Evolutionary conservation across 2,113 vertebrate species (phyloP).

Genomic region (western clawed frog (Xenopus tropicalis)): DNA sequence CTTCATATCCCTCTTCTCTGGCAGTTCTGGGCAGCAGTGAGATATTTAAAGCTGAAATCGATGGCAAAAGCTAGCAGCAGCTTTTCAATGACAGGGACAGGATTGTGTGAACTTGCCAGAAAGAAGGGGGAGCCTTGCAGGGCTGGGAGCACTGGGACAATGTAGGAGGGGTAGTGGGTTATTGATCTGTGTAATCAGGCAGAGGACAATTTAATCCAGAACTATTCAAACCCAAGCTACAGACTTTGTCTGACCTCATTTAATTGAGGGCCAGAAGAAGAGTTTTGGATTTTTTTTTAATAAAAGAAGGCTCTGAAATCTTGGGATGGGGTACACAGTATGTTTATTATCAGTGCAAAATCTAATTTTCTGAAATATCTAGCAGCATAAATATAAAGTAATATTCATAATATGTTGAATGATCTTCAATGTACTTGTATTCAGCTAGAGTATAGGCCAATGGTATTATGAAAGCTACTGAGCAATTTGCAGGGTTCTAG

Average conservation of each 20-base stretch:
- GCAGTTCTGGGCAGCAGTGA: neutral
- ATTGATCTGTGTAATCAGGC: slow-evolving; percentile 1
- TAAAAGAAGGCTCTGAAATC: neutral
- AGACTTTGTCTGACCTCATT: slow-evolving; percentile 5
- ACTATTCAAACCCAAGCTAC: neutral
- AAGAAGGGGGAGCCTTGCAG: neutral
- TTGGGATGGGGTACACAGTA: neutral
- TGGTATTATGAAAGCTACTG: too few species aligned
- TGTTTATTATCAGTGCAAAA: too few species aligned
- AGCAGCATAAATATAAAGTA: too few species aligned
- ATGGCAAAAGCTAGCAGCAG: neutral
- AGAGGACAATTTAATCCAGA: neutral
- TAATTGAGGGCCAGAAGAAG: neutral
- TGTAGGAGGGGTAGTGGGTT: neutral
- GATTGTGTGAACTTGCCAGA: neutral
- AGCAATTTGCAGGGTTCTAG: too few species aligned
- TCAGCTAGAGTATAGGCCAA: too few species aligned
- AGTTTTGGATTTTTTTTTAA: neutral
- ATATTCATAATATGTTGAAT: too few species aligned
- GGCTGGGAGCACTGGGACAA: neutral
- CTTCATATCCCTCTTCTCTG: neutral
- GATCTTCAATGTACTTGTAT: too few species aligned
- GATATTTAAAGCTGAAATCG: neutral
- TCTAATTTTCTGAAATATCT: too few species aligned
- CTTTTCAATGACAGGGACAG: neutral